Evolutionary conservation across 2,888 invertebrate species (phyloP).

Genomic region (Cheilosia scutellata): DNA sequence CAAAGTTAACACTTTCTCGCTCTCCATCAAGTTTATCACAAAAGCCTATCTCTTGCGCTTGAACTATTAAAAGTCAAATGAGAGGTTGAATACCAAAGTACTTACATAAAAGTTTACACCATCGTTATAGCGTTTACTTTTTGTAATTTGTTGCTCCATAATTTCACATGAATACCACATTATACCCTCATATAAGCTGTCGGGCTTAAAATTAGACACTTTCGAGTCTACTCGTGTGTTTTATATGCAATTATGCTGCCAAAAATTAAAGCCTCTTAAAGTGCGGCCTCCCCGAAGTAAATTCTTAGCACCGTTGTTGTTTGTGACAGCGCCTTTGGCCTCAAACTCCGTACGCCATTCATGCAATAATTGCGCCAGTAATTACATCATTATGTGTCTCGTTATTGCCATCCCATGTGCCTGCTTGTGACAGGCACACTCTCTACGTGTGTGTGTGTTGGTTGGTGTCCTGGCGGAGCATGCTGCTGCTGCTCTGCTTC

Average conservation of each 20-base stretch:
- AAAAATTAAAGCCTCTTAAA: slow-evolving; percentile 72
- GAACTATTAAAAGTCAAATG: slow-evolving; percentile 66
- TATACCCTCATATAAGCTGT: slow-evolving; percentile 56
- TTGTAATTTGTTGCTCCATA: slow-evolving; percentile 72
- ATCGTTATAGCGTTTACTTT: slow-evolving; percentile 68
- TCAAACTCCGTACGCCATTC: slow-evolving; percentile 51
- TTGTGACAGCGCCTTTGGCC: slow-evolving; percentile 16
- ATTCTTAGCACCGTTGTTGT: slow-evolving; percentile 16
- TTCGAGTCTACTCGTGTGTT: slow-evolving; percentile 60
- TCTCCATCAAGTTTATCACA: neutral
- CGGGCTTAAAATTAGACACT: slow-evolving; percentile 68
- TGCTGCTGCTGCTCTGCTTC: slow-evolving; percentile 25
- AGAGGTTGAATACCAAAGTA: slow-evolving; percentile 68
- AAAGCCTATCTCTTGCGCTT: neutral
- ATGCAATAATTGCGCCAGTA: slow-evolving; percentile 74
- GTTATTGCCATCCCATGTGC: slow-evolving; percentile 74
- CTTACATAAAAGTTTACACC: slow-evolving; percentile 65
- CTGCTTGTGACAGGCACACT: slow-evolving; percentile 46
- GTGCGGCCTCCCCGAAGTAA: slow-evolving; percentile 24
- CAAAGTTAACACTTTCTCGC: slow-evolving; percentile 5
- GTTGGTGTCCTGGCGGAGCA: slow-evolving; percentile 35
- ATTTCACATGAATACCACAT: slow-evolving; percentile 69
- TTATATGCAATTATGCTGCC: slow-evolving; percentile 68
- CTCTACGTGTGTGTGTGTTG: slow-evolving; percentile 8
- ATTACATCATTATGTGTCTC: slow-evolving; percentile 75